Evolutionary conservation across 2,797 vertebrate species (phyloP), one percentile per base, ranked within the genome.

Genomic region (Eulemur albifrons): DNA sequence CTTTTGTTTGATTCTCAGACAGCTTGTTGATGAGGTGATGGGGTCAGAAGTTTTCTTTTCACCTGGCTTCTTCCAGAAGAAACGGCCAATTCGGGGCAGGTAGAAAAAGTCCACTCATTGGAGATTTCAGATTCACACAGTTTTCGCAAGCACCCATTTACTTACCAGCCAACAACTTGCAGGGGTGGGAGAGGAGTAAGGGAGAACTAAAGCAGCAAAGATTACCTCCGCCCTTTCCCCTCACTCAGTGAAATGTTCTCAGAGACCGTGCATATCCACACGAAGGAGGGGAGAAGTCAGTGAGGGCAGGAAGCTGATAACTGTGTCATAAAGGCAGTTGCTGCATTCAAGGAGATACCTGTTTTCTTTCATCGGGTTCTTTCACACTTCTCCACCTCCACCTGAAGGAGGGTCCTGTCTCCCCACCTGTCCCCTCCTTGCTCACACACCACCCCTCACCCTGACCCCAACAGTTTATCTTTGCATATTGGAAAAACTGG

Each of bases 391-490:
- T 91, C 76, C 72, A 65, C 32, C 38, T 70, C 7, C 0, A 88
- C 94, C 98, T 97, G 85, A 88, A 85, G 45, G 73, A 92, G 94
- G 93, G 63, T 75, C 96, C 98, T 97, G 98, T 98, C 98, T 98
- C 97, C 97, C 98, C 80, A 89, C 70, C 97, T 17, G 40, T 88
- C n/a, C 92, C 93, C 92, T 91, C 72, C 75, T 43, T 40, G 77
- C 76, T 35, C 57, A 80, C 84, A 50, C 35, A 77, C 61, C 69
- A 57, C 93, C 93, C 81, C 79, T 96, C 85, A 86, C 94, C 92
- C 90, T 89, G 98, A 98, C 98, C 98, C 98, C 98, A 98, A 97
- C 95, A 97, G 97, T 97, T 97, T 96, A 97, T 98, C 97, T 98
- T 59, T 98, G 98, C 98, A 98, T 96, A 80, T 98, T 93, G 95